These are phyloP conservation scores for Metalampra italica DNA, from an alignment of 2,888 invertebrate genomes.

Conservation along the genomic window DNA sequence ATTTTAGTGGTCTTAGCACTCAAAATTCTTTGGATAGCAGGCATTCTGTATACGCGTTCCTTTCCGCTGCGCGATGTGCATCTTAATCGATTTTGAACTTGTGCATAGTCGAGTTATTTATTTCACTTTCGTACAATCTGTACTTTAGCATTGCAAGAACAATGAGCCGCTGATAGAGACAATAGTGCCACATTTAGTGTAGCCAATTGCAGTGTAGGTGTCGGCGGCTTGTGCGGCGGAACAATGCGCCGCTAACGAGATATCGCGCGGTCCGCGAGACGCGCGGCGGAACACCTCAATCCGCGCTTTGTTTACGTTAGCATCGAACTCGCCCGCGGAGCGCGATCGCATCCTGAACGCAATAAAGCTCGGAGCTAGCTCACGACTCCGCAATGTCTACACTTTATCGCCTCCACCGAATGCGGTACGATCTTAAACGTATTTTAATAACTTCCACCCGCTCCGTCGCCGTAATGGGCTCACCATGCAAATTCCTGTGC, in stretches of 20 bases:
- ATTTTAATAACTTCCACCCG: slow-evolving; percentile 72
- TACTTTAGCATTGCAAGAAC: slow-evolving; percentile 8
- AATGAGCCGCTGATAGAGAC: slow-evolving; percentile 20
- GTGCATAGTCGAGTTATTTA: slow-evolving; percentile 5
- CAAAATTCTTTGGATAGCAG: too few relatives aligned
- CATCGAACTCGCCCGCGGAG: slow-evolving; percentile 45
- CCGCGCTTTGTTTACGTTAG: slow-evolving; percentile 60
- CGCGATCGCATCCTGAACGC: slow-evolving; percentile 64
- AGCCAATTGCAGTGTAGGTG: slow-evolving; percentile 29
- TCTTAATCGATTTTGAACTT: slow-evolving; percentile 13
- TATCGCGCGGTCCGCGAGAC: slow-evolving; percentile 44
- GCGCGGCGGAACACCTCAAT: slow-evolving; percentile 55
- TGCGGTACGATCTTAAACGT: slow-evolving; percentile 67
- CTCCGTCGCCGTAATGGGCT: slow-evolving; percentile 62
- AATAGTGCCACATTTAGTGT: slow-evolving; percentile 24
- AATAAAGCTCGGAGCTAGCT: slow-evolving; percentile 68
- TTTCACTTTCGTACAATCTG: slow-evolving; percentile 15
- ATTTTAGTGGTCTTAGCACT: too few relatives aligned
- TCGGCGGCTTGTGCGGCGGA: slow-evolving; percentile 29
- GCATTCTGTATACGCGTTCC: background rate
- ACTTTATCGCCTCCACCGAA: slow-evolving; percentile 64
- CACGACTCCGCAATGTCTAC: slow-evolving; percentile 68
- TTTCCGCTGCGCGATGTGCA: slow-evolving; percentile 5
- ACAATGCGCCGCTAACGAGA: slow-evolving; percentile 59
- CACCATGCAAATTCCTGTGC: slow-evolving; percentile 68